A percentile compares a stretch with the other conserved stretches of the same genome.
phyloP scores from a whole-genome alignment of 2,888 invertebrate genomes.

The Melieria picta region DNA sequence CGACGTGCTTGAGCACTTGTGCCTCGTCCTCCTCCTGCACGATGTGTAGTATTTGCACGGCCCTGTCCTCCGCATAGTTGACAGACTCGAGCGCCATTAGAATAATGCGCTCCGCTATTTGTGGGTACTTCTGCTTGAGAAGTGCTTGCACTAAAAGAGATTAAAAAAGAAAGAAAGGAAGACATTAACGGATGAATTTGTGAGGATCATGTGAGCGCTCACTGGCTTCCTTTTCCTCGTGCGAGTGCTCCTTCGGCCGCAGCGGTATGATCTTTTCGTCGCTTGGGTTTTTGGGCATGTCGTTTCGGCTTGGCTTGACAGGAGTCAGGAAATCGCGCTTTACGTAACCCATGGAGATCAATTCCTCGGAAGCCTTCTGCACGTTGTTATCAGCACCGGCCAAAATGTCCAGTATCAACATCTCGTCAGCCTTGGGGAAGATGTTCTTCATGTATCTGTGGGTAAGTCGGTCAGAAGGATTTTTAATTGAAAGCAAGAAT shows the following conservation, averaged over 20 bases:
- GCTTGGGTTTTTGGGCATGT: slow-evolving; percentile 50
- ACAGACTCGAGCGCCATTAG: slow-evolving; percentile 89
- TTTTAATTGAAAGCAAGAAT: not conserved
- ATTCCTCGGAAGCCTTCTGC: slow-evolving; percentile 84
- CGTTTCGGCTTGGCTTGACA: slow-evolving; percentile 68
- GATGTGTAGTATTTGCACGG: slow-evolving; percentile 80
- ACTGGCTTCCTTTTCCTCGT: slow-evolving; percentile 78
- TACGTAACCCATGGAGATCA: slow-evolving; percentile 83
- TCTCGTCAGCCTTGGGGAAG: slow-evolving; percentile 91
- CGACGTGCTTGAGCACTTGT: slow-evolving; percentile 51
- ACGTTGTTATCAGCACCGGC: slow-evolving; percentile 91
- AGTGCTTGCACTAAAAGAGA: slow-evolving; percentile 73
- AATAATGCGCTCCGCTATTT: slow-evolving; percentile 83
- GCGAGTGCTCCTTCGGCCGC: slow-evolving; percentile 74
- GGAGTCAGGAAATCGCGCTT: slow-evolving; percentile 77
- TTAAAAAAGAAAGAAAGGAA: not conserved
- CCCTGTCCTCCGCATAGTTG: slow-evolving; percentile 83
- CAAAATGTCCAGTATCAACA: slow-evolving; percentile 82
- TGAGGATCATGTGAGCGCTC: slow-evolving; percentile 50
- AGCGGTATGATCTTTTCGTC: slow-evolving; percentile 56
- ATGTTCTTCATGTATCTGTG: slow-evolving; percentile 88
- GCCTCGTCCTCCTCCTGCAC: slow-evolving; percentile 72
- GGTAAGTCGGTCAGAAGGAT: not conserved
- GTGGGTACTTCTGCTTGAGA: slow-evolving; percentile 78
- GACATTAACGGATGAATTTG: not conserved